Evolutionary conservation across 2,113 vertebrate genomes (phyloP).

Genomic region (Ictalurus furcatus): DNA sequence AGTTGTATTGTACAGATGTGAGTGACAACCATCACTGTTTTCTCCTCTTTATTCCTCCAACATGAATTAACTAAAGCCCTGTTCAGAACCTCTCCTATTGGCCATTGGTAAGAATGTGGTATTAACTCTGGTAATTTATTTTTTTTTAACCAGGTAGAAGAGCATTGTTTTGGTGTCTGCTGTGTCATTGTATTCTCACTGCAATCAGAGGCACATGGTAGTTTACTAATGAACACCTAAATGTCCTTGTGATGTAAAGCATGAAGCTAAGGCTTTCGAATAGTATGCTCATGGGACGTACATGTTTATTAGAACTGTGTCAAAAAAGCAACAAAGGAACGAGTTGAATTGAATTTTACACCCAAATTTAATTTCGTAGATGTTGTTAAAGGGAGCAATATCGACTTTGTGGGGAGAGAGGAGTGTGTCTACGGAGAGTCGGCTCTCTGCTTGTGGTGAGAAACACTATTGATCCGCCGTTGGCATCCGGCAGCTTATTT

Average conservation of each 20-base stretch:
- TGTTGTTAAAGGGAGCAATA: neutral
- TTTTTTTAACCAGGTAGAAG: neutral
- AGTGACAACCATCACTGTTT: neutral
- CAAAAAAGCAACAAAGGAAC: neutral
- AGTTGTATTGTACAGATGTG: neutral
- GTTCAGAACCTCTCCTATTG: neutral
- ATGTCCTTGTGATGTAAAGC: neutral
- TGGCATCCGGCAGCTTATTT: conserved; percentile 77
- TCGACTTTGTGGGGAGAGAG: conserved; percentile 37
- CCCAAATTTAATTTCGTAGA: conserved; percentile 34
- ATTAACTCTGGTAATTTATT: neutral
- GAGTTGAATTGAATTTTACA: conserved; percentile 14
- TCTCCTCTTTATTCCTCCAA: neutral
- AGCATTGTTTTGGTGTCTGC: neutral
- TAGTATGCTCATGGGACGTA: neutral
- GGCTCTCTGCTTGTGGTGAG: conserved; percentile 46
- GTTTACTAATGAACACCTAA: neutral
- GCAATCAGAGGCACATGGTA: neutral
- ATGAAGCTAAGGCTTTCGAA: neutral
- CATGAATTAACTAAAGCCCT: neutral
- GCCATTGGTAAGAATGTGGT: neutral
- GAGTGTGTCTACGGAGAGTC: conserved; percentile 47
- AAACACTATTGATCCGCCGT: conserved; percentile 70
- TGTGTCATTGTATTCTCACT: neutral
- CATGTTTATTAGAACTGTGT: neutral